A percentile compares a stretch with the other conserved stretches of the same genome.
phyloP scores from a whole-genome alignment of 2,888 invertebrate genomes.

The Eulithis testata region DNA sequence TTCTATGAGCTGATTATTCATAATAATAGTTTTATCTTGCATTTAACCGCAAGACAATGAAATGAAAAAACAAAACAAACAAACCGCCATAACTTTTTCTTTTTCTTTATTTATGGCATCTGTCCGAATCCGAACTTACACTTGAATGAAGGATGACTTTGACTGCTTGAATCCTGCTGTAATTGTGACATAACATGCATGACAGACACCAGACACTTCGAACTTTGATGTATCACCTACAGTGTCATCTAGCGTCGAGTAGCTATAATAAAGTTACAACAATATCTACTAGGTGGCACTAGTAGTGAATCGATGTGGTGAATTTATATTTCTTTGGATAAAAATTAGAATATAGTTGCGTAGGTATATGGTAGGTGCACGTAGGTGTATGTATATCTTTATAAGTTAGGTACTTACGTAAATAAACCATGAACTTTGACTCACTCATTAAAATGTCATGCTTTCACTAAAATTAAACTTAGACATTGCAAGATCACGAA shows the following conservation, averaged over 20 bases:
- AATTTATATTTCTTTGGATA: no score
- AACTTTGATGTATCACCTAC: not conserved
- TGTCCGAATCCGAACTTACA: no score
- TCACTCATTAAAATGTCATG: conserved; percentile 25
- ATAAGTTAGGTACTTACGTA: not conserved
- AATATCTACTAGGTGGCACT: conserved; percentile 37
- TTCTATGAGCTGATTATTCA: conserved; percentile 69
- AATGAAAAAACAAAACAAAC: not conserved
- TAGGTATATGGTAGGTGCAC: no score
- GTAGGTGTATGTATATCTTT: no score
- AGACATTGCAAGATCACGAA: conserved; percentile 56
- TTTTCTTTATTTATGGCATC: no score
- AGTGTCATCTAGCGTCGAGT: conserved; percentile 38
- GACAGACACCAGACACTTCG: not conserved
- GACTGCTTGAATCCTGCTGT: not conserved
- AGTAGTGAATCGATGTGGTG: not conserved
- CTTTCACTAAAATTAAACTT: conserved; percentile 40
- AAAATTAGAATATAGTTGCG: not conserved
- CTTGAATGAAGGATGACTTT: not conserved
- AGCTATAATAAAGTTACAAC: conserved; percentile 33
- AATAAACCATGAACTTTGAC: conserved; percentile 37
- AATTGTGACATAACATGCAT: no score
- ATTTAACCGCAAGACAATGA: not conserved
- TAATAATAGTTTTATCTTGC: conserved; percentile 34
- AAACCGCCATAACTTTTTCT: no score